These are phyloP conservation scores for Tetheella fluctuosa DNA, from an alignment of 2,888 invertebrate species.

Conservation along the genomic window DNA sequence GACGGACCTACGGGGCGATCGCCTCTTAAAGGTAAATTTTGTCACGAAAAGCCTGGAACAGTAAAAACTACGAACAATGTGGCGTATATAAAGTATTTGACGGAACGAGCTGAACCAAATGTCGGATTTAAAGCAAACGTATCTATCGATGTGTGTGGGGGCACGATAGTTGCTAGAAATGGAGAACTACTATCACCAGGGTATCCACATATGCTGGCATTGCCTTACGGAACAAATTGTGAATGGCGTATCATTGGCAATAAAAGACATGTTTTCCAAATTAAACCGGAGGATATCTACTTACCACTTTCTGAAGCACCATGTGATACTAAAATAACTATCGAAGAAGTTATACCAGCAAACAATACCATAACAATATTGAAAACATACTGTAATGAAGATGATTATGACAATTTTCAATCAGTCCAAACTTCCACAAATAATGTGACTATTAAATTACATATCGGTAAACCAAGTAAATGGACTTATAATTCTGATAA, in stretches of 20 bases:
- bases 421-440: conserved; percentile 61
- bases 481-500: conserved; percentile 55
- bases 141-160: conserved; percentile 85
- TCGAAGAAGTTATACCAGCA: conserved; percentile 57
- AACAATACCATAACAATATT: conserved; percentile 56
- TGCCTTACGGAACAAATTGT: conserved; percentile 86
- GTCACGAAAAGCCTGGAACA: conserved; percentile 85
- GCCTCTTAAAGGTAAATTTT: conserved; percentile 86
- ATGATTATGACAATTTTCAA: conserved; percentile 29
- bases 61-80: conserved; percentile 86
- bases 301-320: conserved; percentile 55
- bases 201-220: conserved; percentile 83
- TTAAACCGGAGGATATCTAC: conserved; percentile 54
- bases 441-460: conserved; percentile 59
- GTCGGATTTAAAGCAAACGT: conserved; percentile 91
- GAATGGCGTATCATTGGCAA: conserved; percentile 87
- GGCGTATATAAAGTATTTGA: conserved; percentile 88
- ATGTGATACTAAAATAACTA: conserved; percentile 65
- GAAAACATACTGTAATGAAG: conserved; percentile 55
- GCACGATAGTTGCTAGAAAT: conserved; percentile 84
- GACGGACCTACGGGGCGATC: conserved; percentile 92
- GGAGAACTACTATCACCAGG: conserved; percentile 88
- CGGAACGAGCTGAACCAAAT: conserved; percentile 87
- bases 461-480: conserved; percentile 58
- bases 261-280: conserved; percentile 45